Evolutionary conservation across 2,113 vertebrate species (phyloP).

Genomic region (Ptilonorhynchus violaceus): DNA sequence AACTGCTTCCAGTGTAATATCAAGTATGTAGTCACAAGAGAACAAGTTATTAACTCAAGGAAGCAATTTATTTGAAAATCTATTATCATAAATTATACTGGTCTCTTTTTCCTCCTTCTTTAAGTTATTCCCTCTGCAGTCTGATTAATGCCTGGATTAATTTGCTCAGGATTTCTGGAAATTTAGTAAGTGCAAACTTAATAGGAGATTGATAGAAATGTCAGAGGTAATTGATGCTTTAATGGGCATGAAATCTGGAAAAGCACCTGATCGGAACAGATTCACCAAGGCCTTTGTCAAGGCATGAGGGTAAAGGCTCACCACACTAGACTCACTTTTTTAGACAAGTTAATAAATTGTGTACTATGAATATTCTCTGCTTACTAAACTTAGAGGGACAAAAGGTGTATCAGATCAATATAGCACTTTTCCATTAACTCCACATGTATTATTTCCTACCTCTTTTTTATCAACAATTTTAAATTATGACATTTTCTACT

Average conservation of each 20-base stretch:
- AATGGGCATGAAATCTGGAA: constrained; percentile 58
- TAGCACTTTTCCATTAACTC: not conserved
- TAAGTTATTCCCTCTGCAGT: constrained; percentile 51
- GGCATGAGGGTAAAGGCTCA: not conserved
- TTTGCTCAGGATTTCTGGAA: constrained; percentile 67
- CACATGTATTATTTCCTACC: not conserved
- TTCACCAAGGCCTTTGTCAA: not conserved
- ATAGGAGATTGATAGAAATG: constrained; percentile 64
- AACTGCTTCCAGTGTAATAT: constrained; percentile 25
- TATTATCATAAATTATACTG: constrained; percentile 70
- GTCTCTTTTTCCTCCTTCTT: constrained; percentile 6
- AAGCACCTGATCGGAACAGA: not conserved
- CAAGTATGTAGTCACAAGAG: constrained; percentile 6
- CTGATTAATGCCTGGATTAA: constrained; percentile 67
- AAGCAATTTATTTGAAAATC: constrained; percentile 55
- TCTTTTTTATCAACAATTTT: not conserved
- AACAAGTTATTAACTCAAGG: constrained; percentile 53
- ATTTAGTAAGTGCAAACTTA: constrained; percentile 62
- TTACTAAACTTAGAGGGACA: not conserved
- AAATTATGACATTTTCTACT: not conserved
- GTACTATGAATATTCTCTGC: not conserved
- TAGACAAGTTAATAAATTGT: not conserved
- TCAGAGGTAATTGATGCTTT: constrained; percentile 66
- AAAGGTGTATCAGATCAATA: not conserved
- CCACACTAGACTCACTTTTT: not conserved